Conservation (phyloP, 1,140 invertebrate species). For the Gonioctena quinquepunctata region DNA sequence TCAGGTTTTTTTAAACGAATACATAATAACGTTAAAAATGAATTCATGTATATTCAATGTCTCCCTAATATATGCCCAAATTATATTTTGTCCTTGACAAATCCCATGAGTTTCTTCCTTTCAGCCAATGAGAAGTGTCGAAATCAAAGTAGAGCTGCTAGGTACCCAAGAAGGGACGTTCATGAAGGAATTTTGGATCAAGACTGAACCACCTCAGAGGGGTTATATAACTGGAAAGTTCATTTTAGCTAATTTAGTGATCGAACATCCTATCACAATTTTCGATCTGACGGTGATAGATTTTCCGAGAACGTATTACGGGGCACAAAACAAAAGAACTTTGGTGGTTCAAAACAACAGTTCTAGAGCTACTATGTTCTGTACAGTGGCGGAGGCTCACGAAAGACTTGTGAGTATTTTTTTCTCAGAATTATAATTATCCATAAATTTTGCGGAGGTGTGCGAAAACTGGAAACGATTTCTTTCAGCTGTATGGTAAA, state of each 20-base stretch:
- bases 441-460: too few species aligned
- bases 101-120: too few species aligned
- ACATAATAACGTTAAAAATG: too few species aligned
- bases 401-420: not conserved
- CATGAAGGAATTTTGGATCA: slow-evolving; percentile 44
- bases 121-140: slow-evolving; percentile 25
- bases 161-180: slow-evolving; percentile 32
- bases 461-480: too few species aligned
- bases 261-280: slow-evolving; percentile 23
- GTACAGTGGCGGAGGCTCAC: slow-evolving; percentile 26
- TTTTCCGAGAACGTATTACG: slow-evolving; percentile 41
- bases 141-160: slow-evolving; percentile 35
- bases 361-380: slow-evolving; percentile 36
- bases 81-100: too few species aligned
- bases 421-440: too few species aligned
- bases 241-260: slow-evolving; percentile 29
- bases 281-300: slow-evolving; percentile 30
- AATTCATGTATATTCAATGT: too few species aligned
- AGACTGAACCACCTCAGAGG: slow-evolving; percentile 36
- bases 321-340: slow-evolving; percentile 21
- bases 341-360: slow-evolving; percentile 40
- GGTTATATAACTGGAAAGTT: slow-evolving; percentile 34
- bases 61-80: too few species aligned
- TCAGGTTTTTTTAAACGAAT: too few species aligned
- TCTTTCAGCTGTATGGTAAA: too few species aligned